These are phyloP conservation scores for Cyclophora punctaria DNA, from an alignment of 2,888 invertebrate genomes.

Conservation along the genomic window DNA sequence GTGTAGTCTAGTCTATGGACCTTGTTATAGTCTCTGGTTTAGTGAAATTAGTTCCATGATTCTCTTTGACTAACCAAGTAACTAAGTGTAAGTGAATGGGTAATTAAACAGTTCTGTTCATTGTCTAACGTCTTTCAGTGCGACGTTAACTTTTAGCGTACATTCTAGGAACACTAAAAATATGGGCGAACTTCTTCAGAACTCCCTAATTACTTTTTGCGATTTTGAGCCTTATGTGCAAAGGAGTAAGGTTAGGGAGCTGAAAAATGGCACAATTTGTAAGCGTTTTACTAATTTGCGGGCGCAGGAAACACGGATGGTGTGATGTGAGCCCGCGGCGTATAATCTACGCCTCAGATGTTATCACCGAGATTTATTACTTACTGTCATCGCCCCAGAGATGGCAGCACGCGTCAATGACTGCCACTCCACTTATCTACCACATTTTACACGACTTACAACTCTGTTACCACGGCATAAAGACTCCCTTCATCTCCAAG, in stretches of 20 bases:
- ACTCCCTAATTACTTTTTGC: constrained; percentile 8
- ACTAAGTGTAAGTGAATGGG: too few species aligned
- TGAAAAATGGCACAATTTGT: constrained; percentile 39
- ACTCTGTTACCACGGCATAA: constrained; percentile 27
- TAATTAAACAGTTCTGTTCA: constrained; percentile 38
- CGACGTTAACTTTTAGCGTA: constrained; percentile 51
- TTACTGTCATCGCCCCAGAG: constrained; percentile 67
- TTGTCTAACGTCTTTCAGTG: constrained; percentile 49
- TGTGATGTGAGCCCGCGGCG: constrained; percentile 64
- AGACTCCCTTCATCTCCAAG: constrained; percentile 21
- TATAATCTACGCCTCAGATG: constrained; percentile 72
- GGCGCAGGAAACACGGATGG: constrained; percentile 71
- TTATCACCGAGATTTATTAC: constrained; percentile 72
- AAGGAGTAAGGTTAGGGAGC: constrained; percentile 24
- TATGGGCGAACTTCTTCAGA: constrained; percentile 29
- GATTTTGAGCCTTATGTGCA: constrained; percentile 32
- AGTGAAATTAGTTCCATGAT: too few species aligned
- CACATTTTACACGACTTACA: constrained; percentile 26
- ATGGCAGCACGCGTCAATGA: constrained; percentile 70
- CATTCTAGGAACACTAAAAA: constrained; percentile 70
- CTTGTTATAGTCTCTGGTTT: too few species aligned
- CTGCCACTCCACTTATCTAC: constrained; percentile 52
- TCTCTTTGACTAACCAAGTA: too few species aligned
- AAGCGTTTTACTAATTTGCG: constrained; percentile 68
- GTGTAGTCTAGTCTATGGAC: too few species aligned